Percentiles rank a stretch among this genome's conserved stretches.
Conservation (phyloP, 92 coral and sea anemone genomes). For the Bergia puertoricense region DNA sequence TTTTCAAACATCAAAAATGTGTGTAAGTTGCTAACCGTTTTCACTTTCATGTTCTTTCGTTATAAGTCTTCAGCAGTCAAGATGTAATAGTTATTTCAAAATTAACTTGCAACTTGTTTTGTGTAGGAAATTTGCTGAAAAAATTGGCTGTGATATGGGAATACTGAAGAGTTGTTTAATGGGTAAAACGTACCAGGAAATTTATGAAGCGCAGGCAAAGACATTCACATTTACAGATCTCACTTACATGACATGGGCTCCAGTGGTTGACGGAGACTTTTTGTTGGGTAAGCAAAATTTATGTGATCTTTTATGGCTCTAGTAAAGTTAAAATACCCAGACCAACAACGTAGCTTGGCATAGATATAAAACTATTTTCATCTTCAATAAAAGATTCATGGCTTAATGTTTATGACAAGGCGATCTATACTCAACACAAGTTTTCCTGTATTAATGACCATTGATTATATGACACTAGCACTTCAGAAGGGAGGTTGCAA, state of each 20-base stretch:
- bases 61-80: too few species aligned
- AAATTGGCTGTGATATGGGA: conserved; percentile 13
- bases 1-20: too few species aligned
- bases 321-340: too few species aligned
- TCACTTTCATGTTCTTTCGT: too few species aligned
- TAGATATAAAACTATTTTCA: too few species aligned
- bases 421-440: too few species aligned
- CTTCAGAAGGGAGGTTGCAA: too few species aligned
- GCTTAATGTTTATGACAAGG: too few species aligned
- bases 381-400: too few species aligned
- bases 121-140: not conserved
- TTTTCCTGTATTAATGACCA: too few species aligned
- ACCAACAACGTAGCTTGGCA: not conserved
- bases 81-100: not conserved
- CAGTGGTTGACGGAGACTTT: conserved; percentile 9
- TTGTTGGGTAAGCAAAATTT: not conserved
- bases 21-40: too few species aligned
- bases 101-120: not conserved
- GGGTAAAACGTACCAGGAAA: not conserved
- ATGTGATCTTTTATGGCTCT: not conserved
- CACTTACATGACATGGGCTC: conserved; percentile 2
- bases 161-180: not conserved
- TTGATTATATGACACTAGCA: too few species aligned
- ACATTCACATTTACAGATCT: not conserved
- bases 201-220: not conserved